A percentile compares a stretch with the other conserved stretches of the same genome.
Evolutionary conservation across 2,113 vertebrate genomes (phyloP).

Genomic region (Nycticryphes semicollaris): DNA sequence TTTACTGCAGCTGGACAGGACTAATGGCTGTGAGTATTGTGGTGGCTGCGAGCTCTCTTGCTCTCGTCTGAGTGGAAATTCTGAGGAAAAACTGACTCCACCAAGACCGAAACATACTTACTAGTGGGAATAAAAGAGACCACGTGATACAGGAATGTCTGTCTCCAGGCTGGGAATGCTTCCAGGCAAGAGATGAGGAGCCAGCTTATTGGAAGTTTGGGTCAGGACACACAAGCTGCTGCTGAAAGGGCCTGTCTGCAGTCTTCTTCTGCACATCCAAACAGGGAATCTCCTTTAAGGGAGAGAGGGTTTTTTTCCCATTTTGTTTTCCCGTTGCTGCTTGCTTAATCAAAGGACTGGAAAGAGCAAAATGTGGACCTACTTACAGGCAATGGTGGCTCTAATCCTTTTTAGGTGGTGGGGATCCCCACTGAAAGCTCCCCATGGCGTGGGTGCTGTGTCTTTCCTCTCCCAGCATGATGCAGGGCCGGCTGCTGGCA

Average conservation of each 20-base stretch:
- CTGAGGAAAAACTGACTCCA: conserved; percentile 45
- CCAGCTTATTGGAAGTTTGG: not conserved
- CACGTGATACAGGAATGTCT: not conserved
- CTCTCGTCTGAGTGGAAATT: not conserved
- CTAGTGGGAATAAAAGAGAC: conserved; percentile 29
- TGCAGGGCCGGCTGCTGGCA: not conserved
- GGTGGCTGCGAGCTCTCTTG: not conserved
- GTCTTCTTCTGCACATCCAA: not conserved
- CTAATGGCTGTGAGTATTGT: conserved; percentile 16
- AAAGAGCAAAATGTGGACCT: not conserved
- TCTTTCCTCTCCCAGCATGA: not conserved
- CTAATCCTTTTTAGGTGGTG: not conserved
- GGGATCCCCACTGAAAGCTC: not conserved
- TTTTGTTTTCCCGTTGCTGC: not conserved
- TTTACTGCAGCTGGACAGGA: conserved; percentile 48
- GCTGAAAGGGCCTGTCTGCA: conserved; percentile 11
- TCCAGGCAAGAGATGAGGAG: not conserved
- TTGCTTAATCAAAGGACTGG: too few relatives aligned
- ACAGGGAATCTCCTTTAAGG: not conserved
- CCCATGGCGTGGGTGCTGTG: rapidly evolving
- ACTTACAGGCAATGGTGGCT: not conserved
- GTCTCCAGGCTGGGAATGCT: not conserved
- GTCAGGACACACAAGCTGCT: conserved; percentile 6
- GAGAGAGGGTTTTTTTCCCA: not conserved
- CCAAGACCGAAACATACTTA: conserved; percentile 10